A percentile compares a stretch with the other conserved stretches of the same genome.
phyloP scores from a whole-genome alignment of 1,140 invertebrate species.

The Papilio glaucus region DNA sequence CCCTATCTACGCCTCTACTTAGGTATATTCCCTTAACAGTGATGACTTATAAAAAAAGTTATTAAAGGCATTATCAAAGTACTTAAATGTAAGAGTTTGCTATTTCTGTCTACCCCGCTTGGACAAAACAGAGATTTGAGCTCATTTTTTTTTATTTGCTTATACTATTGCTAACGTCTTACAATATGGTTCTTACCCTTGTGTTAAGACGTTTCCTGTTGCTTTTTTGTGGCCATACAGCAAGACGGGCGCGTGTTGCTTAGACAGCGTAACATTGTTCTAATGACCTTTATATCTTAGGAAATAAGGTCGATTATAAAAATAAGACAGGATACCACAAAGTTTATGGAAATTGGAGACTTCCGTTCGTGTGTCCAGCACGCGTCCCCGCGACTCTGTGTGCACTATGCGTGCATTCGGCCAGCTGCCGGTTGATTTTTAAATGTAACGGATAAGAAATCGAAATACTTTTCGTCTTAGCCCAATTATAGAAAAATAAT shows the following conservation, averaged over 20 bases:
- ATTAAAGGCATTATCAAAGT: no score
- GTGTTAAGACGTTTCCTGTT: constrained; percentile 65
- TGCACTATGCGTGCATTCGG: constrained; percentile 56
- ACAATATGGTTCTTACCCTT: constrained; percentile 70
- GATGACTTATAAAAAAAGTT: no score
- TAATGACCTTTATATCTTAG: neutral
- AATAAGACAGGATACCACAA: constrained; percentile 14
- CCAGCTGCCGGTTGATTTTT: constrained; percentile 29
- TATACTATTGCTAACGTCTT: constrained; percentile 54
- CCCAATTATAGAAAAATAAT: neutral
- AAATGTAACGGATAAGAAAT: constrained; percentile 18
- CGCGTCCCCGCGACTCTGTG: constrained; percentile 61
- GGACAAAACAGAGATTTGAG: no score
- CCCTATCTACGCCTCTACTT: no score
- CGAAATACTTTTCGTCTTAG: neutral
- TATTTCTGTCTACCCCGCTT: no score
- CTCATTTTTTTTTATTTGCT: neutral
- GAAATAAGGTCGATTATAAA: constrained; percentile 39
- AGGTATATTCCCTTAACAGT: no score
- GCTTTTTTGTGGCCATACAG: constrained; percentile 57
- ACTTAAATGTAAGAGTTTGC: no score
- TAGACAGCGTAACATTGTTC: constrained; percentile 1
- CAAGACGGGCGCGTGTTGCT: constrained; percentile 60
- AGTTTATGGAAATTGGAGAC: constrained; percentile 67
- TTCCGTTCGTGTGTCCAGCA: constrained; percentile 75